Base-by-base conservation (phyloP, 2,888 invertebrate species). In the Tenthredo livida region DNA sequence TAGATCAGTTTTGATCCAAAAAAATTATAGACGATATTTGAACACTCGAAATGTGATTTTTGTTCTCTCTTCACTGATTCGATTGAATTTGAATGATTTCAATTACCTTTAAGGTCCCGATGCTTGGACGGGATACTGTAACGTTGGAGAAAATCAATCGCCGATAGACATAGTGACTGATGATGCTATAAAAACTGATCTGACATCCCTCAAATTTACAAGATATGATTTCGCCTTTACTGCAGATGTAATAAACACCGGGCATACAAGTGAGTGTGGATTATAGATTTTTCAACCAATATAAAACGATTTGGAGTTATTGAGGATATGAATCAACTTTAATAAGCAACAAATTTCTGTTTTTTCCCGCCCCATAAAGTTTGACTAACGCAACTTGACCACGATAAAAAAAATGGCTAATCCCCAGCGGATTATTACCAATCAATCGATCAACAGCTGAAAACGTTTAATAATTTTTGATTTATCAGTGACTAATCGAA, bases 91-190 rank as follows among this genome's bases (percentile, higher is more conserved):
- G 7, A 4, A 70, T 70, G 7, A 1, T 17, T n/a, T 33, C 21
- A 1, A 3, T 40, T 17, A 61, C 2, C 29, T 86, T 87, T 4
- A 78, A 91, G 91, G 90, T 72, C 91, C 92, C 2, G 93, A 91
- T 7, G 89, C 94, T 84, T 97, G 97, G 97, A 95, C 95, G 5
- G 96, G 95, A 15, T 90, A 94, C n/a, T 97, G 97, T 89, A 93
- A 92, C 33, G 92, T 89, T 0, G 97, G 97, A 0, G 91, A 90
- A 58, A 93, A 93, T 61, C 98, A 98, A 92, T 97, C 97, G 0
- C 98, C 98, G 0, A 97, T 98, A 88, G 95, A 97, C 93, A 95
- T 98, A 82, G 94, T 94, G 87, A 93, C 94, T 9, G 93, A 94
- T 9, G 93, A 94, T 2, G 94, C 96, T 0, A 89, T 95, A 12